Evolutionary conservation across 2,113 vertebrate genomes (phyloP), one percentile per base, ranked within the genome.

Genomic region (Spea multiplicata): DNA sequence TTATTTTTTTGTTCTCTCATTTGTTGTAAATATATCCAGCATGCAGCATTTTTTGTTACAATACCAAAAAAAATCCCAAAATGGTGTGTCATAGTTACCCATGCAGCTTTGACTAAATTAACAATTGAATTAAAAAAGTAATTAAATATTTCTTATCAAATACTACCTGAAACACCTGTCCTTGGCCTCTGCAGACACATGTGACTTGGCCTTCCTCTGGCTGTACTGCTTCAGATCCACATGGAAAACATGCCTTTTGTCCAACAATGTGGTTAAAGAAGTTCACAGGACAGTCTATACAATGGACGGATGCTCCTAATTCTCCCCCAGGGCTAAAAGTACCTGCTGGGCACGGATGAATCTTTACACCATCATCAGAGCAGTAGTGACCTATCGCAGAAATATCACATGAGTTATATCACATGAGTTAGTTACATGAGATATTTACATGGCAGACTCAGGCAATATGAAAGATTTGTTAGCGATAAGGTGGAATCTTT

Each of bases 101-200:
- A n/a, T n/a, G n/a, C n/a, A n/a, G n/a, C n/a, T n/a, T n/a, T n/a
- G n/a, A n/a, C n/a, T n/a, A n/a, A n/a, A n/a, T n/a, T n/a, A n/a
- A n/a, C n/a, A n/a, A n/a, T n/a, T n/a, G n/a, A n/a, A n/a, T n/a
- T n/a, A n/a, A n/a, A n/a, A n/a, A n/a, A n/a, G n/a, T n/a, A n/a
- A n/a, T n/a, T n/a, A n/a, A n/a, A n/a, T n/a, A n/a, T n/a, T n/a
- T n/a, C n/a, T n/a, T n/a, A n/a, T 13, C 14, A 8, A 5, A 52
- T 76, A 0, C 65, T 86, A 98, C 96, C 95, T 97, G 96, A 82
- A 97, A 98, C 7, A 85, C 85, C 44, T 88, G 89, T 0, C 92
- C 92, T 8, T 86, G 83, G 49, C 86, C 88, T 0, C 16, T 83
- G 66, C 96, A 98, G 72, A 86, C 6, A 2, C 96, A 97, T 0